Evolutionary conservation across 2,797 vertebrate species (phyloP).

Genomic region (Gallinago nigripennis): DNA sequence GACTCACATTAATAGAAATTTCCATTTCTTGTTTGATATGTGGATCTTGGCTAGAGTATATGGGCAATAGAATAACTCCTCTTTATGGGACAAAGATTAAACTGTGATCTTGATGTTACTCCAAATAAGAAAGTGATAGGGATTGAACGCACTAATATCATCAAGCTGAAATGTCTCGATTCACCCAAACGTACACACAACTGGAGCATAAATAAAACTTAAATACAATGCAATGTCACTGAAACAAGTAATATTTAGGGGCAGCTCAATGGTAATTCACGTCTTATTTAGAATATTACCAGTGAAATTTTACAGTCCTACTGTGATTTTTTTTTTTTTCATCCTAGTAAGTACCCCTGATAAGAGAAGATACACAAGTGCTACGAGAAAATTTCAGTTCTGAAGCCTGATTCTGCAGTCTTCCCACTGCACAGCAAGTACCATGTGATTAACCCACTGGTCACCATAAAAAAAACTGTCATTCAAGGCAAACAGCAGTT

Average conservation of each 20-base stretch:
- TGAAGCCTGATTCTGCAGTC: neutral
- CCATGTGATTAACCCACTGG: neutral
- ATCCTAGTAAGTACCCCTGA: neutral
- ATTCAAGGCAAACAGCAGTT: neutral
- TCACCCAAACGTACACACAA: neutral
- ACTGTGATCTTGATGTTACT: neutral
- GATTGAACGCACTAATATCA: neutral
- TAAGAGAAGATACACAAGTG: neutral
- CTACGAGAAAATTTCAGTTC: neutral
- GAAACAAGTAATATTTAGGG: neutral
- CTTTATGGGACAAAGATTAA: neutral
- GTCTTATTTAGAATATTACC: neutral
- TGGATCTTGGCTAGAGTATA: neutral
- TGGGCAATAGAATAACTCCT: neutral
- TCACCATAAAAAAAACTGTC: neutral
- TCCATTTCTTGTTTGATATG: neutral
- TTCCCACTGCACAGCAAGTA: neutral
- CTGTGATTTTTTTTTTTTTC: neutral
- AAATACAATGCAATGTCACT: neutral
- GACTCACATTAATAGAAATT: neutral
- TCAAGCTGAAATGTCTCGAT: neutral
- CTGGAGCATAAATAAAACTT: neutral
- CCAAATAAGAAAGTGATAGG: neutral
- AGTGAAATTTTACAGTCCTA: neutral
- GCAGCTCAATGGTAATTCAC: neutral